Evolutionary conservation across 37 sponge, comb jelly and placozoan species (phyloP), one percentile per base, ranked within the genome.

Genomic region (Beroe forskalii): DNA sequence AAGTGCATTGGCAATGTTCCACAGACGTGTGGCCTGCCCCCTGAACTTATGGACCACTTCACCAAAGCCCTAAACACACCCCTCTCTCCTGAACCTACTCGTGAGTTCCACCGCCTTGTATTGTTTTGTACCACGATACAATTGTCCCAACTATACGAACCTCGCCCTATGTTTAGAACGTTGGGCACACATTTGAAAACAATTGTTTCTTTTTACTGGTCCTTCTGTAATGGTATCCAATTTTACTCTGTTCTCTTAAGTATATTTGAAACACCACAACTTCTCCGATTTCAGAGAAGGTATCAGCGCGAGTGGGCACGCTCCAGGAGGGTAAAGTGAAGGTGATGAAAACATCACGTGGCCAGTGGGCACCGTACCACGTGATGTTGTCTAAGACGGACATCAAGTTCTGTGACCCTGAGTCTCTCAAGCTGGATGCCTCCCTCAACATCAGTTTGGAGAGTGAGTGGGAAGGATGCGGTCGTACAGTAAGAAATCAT

Each of bases 11-110:
- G 75, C 28, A 38, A 22, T 37, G 75, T 72, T 19, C 75, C 75
- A 20, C 75, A 72, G 75, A 72, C 75, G 8, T 72, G 75, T 72
- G 75, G 75, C 4, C 75, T 72, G 4, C 75, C 75, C 12, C 32
- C 75, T 38, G 75, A 72, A 39, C 40, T 72, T 23, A 72, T 72
- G 75, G 75, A 72, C 32, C 75, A 72, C 39, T 72, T 72, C 40
- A 72, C 37, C 39, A 72, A 72, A 20, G 75, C 75, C 22, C 75
- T 72, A 35, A 72, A 72, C 40, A 72, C 75, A 30, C 75, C 75
- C 9, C 75, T 72, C 39, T 72, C 75, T 3, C 75, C 75, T 72
- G 75, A 72, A 72, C 75, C 75, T 37, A 39, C 75, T 4, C 75
- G 75, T 72, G 30, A 72, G 75, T 72, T 3, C n/a, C n/a, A n/a